Conservation (phyloP, 2,113 vertebrate genomes). For the Zosterops japonicus region DNA sequence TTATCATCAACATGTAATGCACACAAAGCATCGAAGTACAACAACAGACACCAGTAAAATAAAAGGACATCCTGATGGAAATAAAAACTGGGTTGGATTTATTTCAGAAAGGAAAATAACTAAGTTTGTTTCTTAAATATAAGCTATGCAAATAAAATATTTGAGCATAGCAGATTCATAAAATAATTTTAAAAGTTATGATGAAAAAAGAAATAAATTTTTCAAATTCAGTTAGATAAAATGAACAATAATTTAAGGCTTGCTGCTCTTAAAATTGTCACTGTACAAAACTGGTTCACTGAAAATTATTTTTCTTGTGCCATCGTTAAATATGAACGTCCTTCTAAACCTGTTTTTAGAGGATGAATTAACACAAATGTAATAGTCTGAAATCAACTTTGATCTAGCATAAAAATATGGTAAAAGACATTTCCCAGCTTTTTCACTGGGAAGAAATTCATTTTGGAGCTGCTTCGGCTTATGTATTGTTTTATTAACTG, state of each 20-base stretch:
- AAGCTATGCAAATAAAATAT: neutral
- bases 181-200: neutral
- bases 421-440: conserved; percentile 3
- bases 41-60: neutral
- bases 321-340: neutral
- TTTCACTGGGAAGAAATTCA: conserved; percentile 1
- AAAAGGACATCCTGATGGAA: neutral
- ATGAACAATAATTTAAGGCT: neutral
- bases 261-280: neutral
- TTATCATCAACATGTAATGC: neutral
- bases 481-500: conserved; percentile 25
- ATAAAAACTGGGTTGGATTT: neutral
- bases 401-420: neutral
- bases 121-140: neutral
- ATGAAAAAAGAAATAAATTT: neutral
- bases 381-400: neutral
- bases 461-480: conserved; percentile 1
- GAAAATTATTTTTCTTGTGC: neutral
- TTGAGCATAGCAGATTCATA: neutral
- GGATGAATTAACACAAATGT: neutral
- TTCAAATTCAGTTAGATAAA: neutral
- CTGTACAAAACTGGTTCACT: neutral
- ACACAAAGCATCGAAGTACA: neutral
- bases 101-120: neutral
- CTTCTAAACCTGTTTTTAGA: neutral